Base-by-base conservation (phyloP, 2,888 invertebrate genomes). In the Apamea crenata region DNA sequence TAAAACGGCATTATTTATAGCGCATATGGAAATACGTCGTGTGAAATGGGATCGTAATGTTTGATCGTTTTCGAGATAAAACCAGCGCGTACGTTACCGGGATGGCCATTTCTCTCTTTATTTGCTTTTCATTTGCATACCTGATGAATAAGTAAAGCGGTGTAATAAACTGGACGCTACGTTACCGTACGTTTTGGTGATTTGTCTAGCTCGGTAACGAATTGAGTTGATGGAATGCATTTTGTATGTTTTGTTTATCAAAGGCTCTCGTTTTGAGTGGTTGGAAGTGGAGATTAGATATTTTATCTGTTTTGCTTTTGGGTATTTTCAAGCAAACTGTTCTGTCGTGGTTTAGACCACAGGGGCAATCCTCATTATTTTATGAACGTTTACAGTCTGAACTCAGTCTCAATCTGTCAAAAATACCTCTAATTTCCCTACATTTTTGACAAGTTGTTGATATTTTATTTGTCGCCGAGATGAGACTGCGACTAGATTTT, bases 61-160 rank as follows among this genome's bases (percentile, higher is more conserved):
- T 93, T 94, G 94, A 95, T 95, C 95, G 94, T 91, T 94, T 93
- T 89, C 89, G 91, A 91, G 94, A 96, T 95, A 95, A 94, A 94
- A 93, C 92, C 90, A 84, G 89, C 91, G 91, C 90, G 89, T 91
- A 90, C 89, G 90, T 91, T 90, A 84, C 77, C 66, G 77, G 88
- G 91, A 93, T 93, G 92, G 92, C 91, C 94, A 90, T 94, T 94
- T 87, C 92, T 92, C 93, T 92, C 91, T 93, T 93, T 95, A 94
- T 95, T 95, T 95, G 93, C 92, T 92, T 95, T 93, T 91, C 93
- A 95, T 95, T 95, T 94, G 93, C 94, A 94, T 94, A 91, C 89
- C 89, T 93, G 93, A 94, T 94, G 93, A 94, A 93, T 94, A 92
- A 93, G 91, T 92, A 89, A 91, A 90, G 89, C 87, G 85, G 86